Evolutionary conservation across 2,888 invertebrate genomes (phyloP), one percentile per base, ranked within the genome.

Genomic region (Luperina nickerlii): DNA sequence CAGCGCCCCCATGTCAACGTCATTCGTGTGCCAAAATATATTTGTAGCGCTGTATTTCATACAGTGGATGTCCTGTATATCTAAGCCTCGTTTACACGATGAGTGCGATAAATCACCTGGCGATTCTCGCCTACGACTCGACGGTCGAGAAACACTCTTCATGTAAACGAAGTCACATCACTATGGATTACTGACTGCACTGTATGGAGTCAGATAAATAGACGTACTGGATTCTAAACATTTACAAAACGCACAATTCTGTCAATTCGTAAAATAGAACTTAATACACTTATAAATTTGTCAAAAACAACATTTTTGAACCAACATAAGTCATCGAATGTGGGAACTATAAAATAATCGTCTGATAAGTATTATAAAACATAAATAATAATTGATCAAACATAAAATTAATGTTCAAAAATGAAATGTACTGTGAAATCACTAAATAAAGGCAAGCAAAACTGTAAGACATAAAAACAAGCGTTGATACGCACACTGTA

Each of bases 391-490:
- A 60, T 38, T 73, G 1, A 62, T 6, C 27, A 62, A 62, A 20
- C 65, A 27, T 2, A 70, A 42, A 60, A 38, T 0, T 78, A 38
- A 79, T 83, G 79, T 79, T 74, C 18, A 66, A 76, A 76, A 85
- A 81, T 82, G 79, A 82, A 87, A 85, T 85, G 88, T 76, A 72
- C 82, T 81, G 45, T 85, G 85, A 63, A 63, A 82, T 76, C 38
- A 85, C 86, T 54, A 77, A 54, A 87, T 83, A 74, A 87, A 89
- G 82, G 90, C 91, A 92, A 91, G 89, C 92, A 83, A 78, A 86
- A 79, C 79, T 83, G 73, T 82, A 68, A 85, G n/a, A 83, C 74
- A 82, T 82, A 73, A 77, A 27, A 71, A 80, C 24, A 89, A 88
- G 86, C 88, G 27, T 81, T 84, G 81, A 84, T 82, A 42, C 51